Conservation (phyloP, 92 coral and sea anemone species). For the Parazoanthus darwini region DNA sequence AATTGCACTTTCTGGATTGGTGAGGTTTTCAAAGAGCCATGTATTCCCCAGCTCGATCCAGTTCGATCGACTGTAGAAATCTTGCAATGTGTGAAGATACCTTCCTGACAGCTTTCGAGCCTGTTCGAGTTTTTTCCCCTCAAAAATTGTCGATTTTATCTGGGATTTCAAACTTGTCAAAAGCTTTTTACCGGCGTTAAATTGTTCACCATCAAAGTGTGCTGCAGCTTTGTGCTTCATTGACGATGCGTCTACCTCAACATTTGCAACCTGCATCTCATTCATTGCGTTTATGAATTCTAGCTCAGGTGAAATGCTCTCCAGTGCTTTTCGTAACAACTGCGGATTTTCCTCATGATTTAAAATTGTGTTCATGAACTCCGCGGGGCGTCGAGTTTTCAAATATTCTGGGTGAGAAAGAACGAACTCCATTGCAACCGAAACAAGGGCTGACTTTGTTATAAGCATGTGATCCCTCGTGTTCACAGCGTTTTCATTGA, state of each 20-base stretch:
- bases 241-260: conserved; percentile 50
- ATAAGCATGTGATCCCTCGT: conserved; percentile 21
- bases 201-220: conserved; percentile 74
- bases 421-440: conserved; percentile 38
- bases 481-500: neutral
- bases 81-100: conserved; percentile 69
- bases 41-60: conserved; percentile 70
- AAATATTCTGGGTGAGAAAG: conserved; percentile 47
- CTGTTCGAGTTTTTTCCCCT: conserved; percentile 42
- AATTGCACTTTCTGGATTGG: conserved; percentile 47
- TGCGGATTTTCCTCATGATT: conserved; percentile 32
- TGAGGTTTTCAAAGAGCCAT: conserved; percentile 30
- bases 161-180: conserved; percentile 49
- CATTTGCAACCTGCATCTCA: conserved; percentile 62
- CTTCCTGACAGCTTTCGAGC: conserved; percentile 61
- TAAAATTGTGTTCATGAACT: conserved; percentile 23
- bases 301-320: conserved; percentile 49
- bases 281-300: conserved; percentile 60
- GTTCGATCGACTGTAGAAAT: conserved; percentile 75
- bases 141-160: conserved; percentile 45
- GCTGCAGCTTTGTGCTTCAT: conserved; percentile 33
- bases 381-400: conserved; percentile 15
- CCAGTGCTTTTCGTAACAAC: conserved; percentile 17
- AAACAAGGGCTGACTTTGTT: conserved; percentile 19
- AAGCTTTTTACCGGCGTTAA: conserved; percentile 44